phyloP scores from a whole-genome alignment of 2,888 invertebrate species.

The Julus scandinavius region DNA sequence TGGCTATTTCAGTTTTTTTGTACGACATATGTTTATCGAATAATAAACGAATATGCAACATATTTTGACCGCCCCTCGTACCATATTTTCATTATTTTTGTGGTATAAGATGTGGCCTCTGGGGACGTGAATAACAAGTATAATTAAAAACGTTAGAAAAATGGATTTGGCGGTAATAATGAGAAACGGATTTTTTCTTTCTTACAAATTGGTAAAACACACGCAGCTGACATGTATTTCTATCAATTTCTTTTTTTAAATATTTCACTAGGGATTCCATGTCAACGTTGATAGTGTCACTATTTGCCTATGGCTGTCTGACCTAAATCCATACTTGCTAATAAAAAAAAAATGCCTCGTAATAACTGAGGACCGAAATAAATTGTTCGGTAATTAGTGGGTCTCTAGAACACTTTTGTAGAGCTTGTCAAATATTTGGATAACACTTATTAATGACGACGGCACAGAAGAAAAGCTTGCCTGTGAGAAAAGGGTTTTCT shows the following conservation, averaged over 20 bases:
- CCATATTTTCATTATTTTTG: too few relatives aligned
- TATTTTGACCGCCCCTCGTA: too few relatives aligned
- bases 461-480: neutral
- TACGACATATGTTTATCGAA: too few relatives aligned
- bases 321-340: neutral
- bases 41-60: too few relatives aligned
- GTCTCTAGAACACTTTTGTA: constrained; percentile 10
- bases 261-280: too few relatives aligned
- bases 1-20: too few relatives aligned
- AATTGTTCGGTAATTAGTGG: neutral
- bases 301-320: constrained; percentile 6
- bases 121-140: too few relatives aligned
- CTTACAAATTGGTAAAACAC: neutral
- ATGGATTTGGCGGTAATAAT: neutral
- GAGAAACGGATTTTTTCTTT: neutral
- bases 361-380: neutral
- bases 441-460: neutral
- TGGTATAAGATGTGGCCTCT: too few relatives aligned
- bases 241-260: too few relatives aligned
- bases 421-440: constrained; percentile 29
- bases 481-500: neutral
- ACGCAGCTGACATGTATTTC: neutral
- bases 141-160: too few relatives aligned
- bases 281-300: neutral
- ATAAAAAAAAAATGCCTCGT: neutral